A percentile compares a stretch with the other conserved stretches of the same genome.
phyloP scores from a whole-genome alignment of 53 echinoderm and acorn worm species.

The Henricia sp. region DNA sequence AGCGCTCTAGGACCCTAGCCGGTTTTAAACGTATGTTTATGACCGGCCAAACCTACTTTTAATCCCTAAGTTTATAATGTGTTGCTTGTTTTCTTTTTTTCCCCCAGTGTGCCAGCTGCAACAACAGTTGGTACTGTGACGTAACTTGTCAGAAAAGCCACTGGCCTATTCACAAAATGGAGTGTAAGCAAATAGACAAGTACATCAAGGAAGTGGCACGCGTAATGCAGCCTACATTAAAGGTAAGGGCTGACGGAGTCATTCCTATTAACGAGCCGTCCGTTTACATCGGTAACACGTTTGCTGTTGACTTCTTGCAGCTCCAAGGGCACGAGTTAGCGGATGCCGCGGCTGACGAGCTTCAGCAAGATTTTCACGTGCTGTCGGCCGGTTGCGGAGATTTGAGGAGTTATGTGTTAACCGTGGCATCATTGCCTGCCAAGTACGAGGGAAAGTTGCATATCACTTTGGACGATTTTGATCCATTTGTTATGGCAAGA shows the following conservation, averaged over 20 bases:
- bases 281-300: constrained; percentile 54
- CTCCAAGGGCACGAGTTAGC: constrained; percentile 33
- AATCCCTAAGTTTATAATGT: neutral
- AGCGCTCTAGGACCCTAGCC: neutral
- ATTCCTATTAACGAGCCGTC: neutral
- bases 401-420: constrained; percentile 41
- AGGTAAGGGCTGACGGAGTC: neutral
- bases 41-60: no score
- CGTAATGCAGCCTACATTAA: neutral
- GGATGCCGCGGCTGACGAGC: neutral
- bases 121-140: constrained; percentile 35
- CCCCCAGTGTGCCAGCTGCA: constrained; percentile 52
- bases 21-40: no score
- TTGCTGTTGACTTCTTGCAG: constrained; percentile 44
- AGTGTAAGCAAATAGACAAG: constrained; percentile 19
- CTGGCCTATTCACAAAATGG: constrained; percentile 45
- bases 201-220: neutral
- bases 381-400: constrained; percentile 60
- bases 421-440: constrained; percentile 51
- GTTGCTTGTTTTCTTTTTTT: neutral
- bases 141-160: constrained; percentile 6
- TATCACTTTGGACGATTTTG: constrained; percentile 54
- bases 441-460: constrained; percentile 29
- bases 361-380: constrained; percentile 31
- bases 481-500: constrained; percentile 62